These are phyloP conservation scores for Ceriagrion tenellum DNA, from an alignment of 2,888 invertebrate species.

Conservation along the genomic window DNA sequence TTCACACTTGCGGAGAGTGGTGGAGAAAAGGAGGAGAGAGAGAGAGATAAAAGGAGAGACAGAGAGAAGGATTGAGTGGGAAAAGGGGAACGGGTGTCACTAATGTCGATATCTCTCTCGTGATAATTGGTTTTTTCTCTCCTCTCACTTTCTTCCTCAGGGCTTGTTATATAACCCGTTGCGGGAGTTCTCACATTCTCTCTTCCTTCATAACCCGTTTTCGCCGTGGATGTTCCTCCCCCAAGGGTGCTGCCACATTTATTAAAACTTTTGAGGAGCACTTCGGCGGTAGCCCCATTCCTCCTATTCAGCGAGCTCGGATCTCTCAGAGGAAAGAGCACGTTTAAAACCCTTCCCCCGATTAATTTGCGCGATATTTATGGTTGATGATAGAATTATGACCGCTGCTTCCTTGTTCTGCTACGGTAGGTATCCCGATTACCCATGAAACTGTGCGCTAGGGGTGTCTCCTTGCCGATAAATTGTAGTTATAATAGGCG, in stretches of 20 bases:
- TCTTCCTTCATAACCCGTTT: not conserved
- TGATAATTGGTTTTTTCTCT: not conserved
- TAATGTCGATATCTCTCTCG: not conserved
- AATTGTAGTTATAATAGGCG: not conserved
- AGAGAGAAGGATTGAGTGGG: not conserved
- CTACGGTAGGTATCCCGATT: not conserved
- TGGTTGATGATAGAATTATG: not conserved
- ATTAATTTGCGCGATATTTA: conserved; percentile 7
- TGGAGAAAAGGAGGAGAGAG: not conserved
- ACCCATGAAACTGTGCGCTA: not conserved
- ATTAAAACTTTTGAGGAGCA: not conserved
- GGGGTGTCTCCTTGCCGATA: not conserved
- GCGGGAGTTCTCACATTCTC: not conserved
- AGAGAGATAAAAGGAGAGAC: not conserved
- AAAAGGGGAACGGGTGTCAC: not conserved
- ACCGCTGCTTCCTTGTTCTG: not conserved
- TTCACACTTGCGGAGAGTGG: too few species aligned
- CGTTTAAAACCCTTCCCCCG: not conserved
- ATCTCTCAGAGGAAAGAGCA: not conserved
- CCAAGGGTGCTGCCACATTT: not conserved
- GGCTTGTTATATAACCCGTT: not conserved
- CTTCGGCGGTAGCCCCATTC: not conserved
- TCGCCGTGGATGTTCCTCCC: not conserved
- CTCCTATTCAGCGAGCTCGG: too few species aligned
- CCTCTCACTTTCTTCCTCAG: not conserved